Evolutionary conservation across 2,888 invertebrate species (phyloP), one percentile per base, ranked within the genome.

Genomic region (Pediacus dermestoides): DNA sequence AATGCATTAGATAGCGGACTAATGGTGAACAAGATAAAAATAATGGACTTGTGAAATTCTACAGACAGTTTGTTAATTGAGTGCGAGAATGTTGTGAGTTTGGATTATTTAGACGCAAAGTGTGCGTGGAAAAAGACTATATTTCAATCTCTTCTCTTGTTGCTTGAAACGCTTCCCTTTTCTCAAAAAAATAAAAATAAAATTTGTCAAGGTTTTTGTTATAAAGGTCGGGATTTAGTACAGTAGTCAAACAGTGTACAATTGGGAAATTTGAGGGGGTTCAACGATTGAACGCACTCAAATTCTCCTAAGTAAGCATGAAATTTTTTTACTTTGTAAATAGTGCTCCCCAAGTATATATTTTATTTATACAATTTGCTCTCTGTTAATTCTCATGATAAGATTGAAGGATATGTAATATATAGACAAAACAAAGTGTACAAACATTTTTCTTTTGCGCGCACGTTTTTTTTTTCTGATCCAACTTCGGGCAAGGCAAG

Each of bases 101-200:
- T n/a, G n/a, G n/a, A n/a, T n/a, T n/a, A n/a, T n/a, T n/a, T n/a
- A 16, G 45, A 39, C 45, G 25, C 34, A 32, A 23, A 25, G 38
- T 39, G 37, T 38, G 46, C 36, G 50, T 46, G 48, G 9, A 26
- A 31, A 44, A 46, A 43, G 41, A 46, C 37, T 42, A 41, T 22
- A 33, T 51, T 54, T 50, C 46, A 52, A 44, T 48, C 47, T 48
- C 37, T 52, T 52, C 51, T 53, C 51, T 50, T 53, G 52, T 53
- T 50, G 55, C 55, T 55, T 53, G 33, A 28, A 39, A 50, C 47
- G 52, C 52, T 53, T 55, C 45, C 51, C 41, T 39, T 34, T 11
- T 28, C 28, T 28, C 28, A 28, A 3, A 28, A 28, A 10, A 9
- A 28, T 28, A 14, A 13, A n/a, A n/a, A n/a, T n/a, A n/a, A n/a